Evolutionary conservation across 2,113 vertebrate genomes (phyloP).

Genomic region (Heterotis niloticus): DNA sequence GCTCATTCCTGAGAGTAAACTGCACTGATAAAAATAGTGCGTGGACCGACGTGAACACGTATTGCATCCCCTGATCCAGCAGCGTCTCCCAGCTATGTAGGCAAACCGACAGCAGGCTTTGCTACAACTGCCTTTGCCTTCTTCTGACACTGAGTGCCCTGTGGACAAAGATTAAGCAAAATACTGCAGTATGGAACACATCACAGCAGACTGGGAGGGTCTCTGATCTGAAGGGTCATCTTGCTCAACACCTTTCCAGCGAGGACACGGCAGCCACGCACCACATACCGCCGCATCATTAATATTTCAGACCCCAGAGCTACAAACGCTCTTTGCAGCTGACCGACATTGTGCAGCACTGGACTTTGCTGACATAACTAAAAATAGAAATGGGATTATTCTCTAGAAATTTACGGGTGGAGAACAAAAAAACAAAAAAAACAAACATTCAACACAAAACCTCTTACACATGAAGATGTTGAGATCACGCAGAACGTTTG

Average conservation of each 20-base stretch:
- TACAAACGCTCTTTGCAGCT: neutral
- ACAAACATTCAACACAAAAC: too few species aligned
- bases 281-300: neutral
- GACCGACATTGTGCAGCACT: neutral
- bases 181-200: constrained; percentile 93
- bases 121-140: constrained; percentile 83
- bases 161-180: constrained; percentile 87
- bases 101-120: constrained; percentile 93
- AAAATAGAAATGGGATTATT: neutral
- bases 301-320: constrained; percentile 5
- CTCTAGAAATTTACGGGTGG: too few species aligned
- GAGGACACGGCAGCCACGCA: neutral
- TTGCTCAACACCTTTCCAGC: neutral
- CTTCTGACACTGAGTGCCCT: constrained; percentile 78
- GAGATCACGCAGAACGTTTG: too few species aligned
- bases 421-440: too few species aligned
- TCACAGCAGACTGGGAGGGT: constrained; percentile 51
- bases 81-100: constrained; percentile 90
- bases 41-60: constrained; percentile 63
- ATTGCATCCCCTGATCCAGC: constrained; percentile 87
- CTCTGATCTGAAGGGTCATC: too few species aligned
- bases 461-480: too few species aligned
- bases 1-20: constrained; percentile 87
- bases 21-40: constrained; percentile 93
- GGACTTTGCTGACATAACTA: neutral